Evolutionary conservation across 1,140 invertebrate genomes (phyloP).

Genomic region (Oryctes rhinoceros): DNA sequence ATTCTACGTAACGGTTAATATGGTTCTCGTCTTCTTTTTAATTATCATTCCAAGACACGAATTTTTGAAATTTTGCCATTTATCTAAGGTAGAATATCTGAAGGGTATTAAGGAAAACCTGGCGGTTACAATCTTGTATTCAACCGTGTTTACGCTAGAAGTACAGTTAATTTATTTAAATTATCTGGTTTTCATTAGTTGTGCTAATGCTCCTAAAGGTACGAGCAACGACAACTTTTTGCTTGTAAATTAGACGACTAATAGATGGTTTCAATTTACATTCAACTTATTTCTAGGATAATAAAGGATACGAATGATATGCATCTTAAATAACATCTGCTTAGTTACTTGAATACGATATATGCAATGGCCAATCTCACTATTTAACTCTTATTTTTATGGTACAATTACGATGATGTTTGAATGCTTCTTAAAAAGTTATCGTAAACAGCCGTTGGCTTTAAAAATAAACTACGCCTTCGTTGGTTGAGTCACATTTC

Average conservation of each 20-base stretch:
- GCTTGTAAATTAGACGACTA: neutral
- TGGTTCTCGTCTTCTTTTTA: too few species aligned
- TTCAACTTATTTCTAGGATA: neutral
- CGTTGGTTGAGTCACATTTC: constrained; percentile 15
- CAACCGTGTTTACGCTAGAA: neutral
- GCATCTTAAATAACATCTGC: neutral
- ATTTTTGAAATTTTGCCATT: too few species aligned
- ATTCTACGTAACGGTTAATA: too few species aligned
- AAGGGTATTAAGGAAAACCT: neutral
- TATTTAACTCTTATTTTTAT: too few species aligned
- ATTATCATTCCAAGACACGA: too few species aligned
- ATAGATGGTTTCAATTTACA: neutral
- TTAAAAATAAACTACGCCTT: constrained; percentile 33
- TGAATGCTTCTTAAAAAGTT: neutral
- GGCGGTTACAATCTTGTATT: neutral
- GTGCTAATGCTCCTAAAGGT: too few species aligned
- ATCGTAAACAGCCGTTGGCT: constrained; percentile 12
- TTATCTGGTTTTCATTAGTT: neutral
- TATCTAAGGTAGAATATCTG: too few species aligned
- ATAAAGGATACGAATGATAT: neutral
- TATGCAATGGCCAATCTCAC: neutral
- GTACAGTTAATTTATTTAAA: constrained; percentile 6
- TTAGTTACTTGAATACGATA: neutral
- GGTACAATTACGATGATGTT: neutral
- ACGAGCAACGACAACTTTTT: neutral